Base-by-base conservation (phyloP, 2,113 vertebrate species). In the Cyanistes caeruleus region DNA sequence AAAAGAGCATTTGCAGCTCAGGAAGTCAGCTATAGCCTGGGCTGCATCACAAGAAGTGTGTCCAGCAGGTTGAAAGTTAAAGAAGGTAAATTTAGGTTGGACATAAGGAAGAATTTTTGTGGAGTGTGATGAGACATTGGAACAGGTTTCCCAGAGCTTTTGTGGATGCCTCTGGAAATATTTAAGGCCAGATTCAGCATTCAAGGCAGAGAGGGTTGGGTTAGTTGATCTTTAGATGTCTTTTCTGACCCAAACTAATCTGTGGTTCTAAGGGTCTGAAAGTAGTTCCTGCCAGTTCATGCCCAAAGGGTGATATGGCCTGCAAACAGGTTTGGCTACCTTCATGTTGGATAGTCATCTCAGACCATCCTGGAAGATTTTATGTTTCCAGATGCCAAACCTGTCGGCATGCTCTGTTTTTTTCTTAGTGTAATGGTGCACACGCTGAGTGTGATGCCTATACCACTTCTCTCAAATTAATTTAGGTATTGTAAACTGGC, bases 391-490 rank as follows among this genome's bases (percentile, higher is more conserved):
- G 77, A 84, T 62, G 41, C n/a, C 46, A 13, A 23, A 41, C 35
- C 51, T 58, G 20, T 69, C 81, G 89, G 11, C 17, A 33, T 31
- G n/a, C 9, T 59, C 27, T 80, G 13, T 2, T 48, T 84, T 63
- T 67, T 44, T 1, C 15, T 77, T 41, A 22, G 10, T 46, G 35
- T 62, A 24, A 24, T 44, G 27, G 12, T 68, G 70, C 19, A 75
- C 30, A 23, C 0, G 2, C 30, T 73, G 7, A 52, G 17, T 13
- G 7, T n/a, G 16, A 19, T 49, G 46, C 6, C n/a, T 81, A 4
- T 37, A 74, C 13, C 0, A 0, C 24, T 16, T 27, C 30, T 63
- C 21, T 73, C 2, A 4, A 63, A 16, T 49, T 83, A 68, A 43
- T 89, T 59, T 64, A 67, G 44, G 13, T 89, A 31, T 64, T 77